phyloP scores from a whole-genome alignment of 1,140 invertebrate genomes.

The Gonatopus flavifemur region DNA sequence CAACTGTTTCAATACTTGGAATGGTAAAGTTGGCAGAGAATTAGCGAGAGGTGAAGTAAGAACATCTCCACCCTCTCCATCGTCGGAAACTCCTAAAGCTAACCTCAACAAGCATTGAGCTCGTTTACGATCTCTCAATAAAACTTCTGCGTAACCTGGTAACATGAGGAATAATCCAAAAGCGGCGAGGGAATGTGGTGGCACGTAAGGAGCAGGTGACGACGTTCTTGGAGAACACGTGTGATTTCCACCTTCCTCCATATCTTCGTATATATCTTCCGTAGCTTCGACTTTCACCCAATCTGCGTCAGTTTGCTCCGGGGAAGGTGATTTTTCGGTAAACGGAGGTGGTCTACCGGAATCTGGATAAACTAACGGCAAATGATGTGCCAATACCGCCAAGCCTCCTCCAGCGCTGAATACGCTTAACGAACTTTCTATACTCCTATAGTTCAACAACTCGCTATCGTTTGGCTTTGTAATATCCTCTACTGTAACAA shows the following conservation, averaged over 20 bases:
- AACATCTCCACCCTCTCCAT: constrained; percentile 86
- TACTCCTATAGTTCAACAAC: constrained; percentile 47
- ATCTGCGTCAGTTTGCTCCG: constrained; percentile 63
- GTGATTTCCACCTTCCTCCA: constrained; percentile 56
- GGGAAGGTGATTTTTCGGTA: constrained; percentile 59
- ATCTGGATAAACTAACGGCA: constrained; percentile 85
- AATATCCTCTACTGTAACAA: constrained; percentile 33
- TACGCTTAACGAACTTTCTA: constrained; percentile 74
- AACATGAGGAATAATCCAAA: constrained; percentile 86
- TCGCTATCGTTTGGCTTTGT: constrained; percentile 35
- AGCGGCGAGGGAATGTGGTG: constrained; percentile 85
- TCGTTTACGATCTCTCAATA: constrained; percentile 79
- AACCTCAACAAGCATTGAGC: constrained; percentile 84
- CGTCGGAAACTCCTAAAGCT: constrained; percentile 85
- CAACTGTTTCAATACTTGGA: constrained; percentile 79
- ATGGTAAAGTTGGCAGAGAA: constrained; percentile 82
- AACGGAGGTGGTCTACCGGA: constrained; percentile 59
- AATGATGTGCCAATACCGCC: constrained; percentile 80
- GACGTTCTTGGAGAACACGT: constrained; percentile 46
- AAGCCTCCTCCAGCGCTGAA: constrained; percentile 86
- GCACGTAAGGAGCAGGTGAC: constrained; percentile 64
- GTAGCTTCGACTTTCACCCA: constrained; percentile 79
- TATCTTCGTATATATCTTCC: constrained; percentile 73
- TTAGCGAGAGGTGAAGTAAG: constrained; percentile 73
- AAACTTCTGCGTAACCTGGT: constrained; percentile 85